Evolutionary conservation across 2,888 invertebrate genomes (phyloP), one percentile per base, ranked within the genome.

Genomic region (Netelia fuscicornis): DNA sequence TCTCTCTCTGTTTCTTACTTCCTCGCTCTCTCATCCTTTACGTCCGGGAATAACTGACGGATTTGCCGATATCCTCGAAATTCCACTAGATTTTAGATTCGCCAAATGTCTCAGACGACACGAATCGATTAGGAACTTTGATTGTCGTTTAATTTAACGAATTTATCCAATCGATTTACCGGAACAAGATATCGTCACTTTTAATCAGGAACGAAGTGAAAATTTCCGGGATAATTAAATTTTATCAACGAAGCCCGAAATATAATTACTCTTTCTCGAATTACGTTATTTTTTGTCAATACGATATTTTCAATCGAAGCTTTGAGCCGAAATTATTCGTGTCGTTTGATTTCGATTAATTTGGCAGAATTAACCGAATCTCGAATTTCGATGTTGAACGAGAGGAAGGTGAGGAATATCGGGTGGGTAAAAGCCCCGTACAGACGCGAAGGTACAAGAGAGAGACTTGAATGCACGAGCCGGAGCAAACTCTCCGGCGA

Each of bases 381-480:
- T 48, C 11, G 11, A 10, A 10, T 13, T 48, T 48, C 48, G 3
- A 13, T 10, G 13, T 13, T 48, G 48, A 13, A 13, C 13, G 48
- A 48, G 48, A 30, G 3, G 11, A 48, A 48, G 13, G 13, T 13
- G 48, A 48, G 37, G 37, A 37, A 37, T 37, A 37, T 48, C 48
- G 48, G 6, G 11, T 3, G 48, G 2, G 48, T 48, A 48, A 48
- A 48, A 48, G 10, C 10, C 3, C 48, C 20, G 20, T 20, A 58
- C 17, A 44, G 58, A 65, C 11, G 20, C 48, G 62, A 23, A 58
- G 13, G 23, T 30, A 25, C 37, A 11, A 65, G 20, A 62, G 67
- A 70, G 85, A 85, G 85, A 85, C 83, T 85, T 83, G 79, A 85
- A 85, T 80, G 85, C 85, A 85, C 80, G 85, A 58, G 17, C 54